Conservation (phyloP, 2,888 invertebrate genomes). For the Coremacera marginata region DNA sequence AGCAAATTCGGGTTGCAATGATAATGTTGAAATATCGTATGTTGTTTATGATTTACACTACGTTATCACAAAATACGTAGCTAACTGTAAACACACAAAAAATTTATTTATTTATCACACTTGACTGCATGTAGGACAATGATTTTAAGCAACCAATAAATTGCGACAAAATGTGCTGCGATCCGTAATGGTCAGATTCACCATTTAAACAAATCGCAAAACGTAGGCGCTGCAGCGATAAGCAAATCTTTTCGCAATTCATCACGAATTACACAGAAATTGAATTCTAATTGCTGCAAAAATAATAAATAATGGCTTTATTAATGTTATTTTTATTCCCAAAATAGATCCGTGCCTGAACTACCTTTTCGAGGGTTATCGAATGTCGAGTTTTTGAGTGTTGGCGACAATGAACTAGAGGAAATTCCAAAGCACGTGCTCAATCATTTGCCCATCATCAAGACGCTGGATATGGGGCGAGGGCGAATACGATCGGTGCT, state of each 20-base stretch:
- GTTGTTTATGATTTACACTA: slow-evolving; percentile 12
- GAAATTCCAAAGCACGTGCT: slow-evolving; percentile 83
- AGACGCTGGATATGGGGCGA: slow-evolving; percentile 84
- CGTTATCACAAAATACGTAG: slow-evolving; percentile 8
- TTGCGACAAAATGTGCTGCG: not conserved
- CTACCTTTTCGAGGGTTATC: slow-evolving; percentile 82
- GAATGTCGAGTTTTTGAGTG: slow-evolving; percentile 80
- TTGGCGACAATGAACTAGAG: slow-evolving; percentile 83
- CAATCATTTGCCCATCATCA: slow-evolving; percentile 81
- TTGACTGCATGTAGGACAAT: slow-evolving; percentile 34
- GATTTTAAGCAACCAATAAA: not conserved
- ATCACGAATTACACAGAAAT: not conserved
- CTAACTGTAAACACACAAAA: not conserved
- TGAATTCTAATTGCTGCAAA: not conserved
- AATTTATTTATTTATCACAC: not conserved
- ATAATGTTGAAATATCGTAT: not conserved
- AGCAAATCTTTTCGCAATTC: not conserved
- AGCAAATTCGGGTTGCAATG: no score
- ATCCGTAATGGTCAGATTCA: no score
- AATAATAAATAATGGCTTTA: not conserved
- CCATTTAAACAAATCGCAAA: not conserved
- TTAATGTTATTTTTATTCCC: not conserved
- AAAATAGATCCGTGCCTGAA: slow-evolving; percentile 78
- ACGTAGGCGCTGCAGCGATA: not conserved
- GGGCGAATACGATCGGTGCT: slow-evolving; percentile 82